A percentile compares a stretch with the other conserved stretches of the same genome.
These are phyloP conservation scores for Gulo gulo DNA, from an alignment of 2,113 vertebrate genomes.

Conservation along the genomic window DNA sequence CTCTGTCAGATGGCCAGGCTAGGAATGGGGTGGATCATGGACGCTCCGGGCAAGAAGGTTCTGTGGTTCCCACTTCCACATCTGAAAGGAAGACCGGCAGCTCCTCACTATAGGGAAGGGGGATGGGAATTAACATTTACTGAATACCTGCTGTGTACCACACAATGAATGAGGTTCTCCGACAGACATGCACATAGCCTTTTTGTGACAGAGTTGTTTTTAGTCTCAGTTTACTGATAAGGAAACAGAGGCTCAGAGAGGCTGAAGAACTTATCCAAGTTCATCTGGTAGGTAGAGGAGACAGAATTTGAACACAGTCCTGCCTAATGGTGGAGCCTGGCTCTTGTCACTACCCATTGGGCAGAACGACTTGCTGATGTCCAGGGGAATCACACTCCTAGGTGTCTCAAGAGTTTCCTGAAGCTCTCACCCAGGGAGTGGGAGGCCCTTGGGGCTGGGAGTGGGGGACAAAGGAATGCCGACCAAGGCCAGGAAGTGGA, in stretches of 20 bases:
- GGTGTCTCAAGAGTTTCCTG: neutral
- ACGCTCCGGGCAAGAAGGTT: neutral
- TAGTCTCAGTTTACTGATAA: constrained; percentile 1
- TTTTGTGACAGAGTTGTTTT: neutral
- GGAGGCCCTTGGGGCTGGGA: neutral
- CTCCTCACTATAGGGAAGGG: neutral
- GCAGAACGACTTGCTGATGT: neutral
- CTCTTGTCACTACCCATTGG: neutral
- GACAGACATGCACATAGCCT: neutral
- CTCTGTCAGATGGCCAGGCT: neutral
- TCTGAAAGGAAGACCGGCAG: neutral
- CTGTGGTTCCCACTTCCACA: neutral
- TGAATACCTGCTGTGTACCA: neutral
- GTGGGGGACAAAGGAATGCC: neutral
- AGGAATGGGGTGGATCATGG: neutral
- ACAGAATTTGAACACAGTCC: constrained; percentile 18
- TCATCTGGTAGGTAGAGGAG: neutral
- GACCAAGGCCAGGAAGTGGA: neutral
- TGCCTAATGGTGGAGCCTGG: neutral
- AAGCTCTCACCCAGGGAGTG: neutral
- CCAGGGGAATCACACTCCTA: neutral
- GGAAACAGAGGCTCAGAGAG: neutral
- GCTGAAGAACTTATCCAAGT: neutral
- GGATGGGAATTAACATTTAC: neutral
- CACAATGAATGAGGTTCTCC: neutral